Evolutionary conservation across 1,140 invertebrate species (phyloP), one percentile per base, ranked within the genome.

Genomic region (Chironomus tepperi): DNA sequence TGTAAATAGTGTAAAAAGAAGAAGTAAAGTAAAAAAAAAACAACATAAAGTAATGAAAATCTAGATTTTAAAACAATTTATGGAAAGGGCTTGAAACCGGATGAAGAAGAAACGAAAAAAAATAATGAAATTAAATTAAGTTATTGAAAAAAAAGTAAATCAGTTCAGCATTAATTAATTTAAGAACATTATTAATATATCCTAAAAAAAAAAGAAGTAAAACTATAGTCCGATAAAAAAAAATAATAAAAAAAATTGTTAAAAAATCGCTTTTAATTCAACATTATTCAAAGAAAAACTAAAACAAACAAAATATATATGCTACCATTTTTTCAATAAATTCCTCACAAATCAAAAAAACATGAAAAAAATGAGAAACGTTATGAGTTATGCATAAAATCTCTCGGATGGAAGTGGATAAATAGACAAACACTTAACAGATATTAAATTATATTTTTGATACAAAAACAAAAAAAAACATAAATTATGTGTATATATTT

Each of bases 151-250:
- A 34, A 34, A 34, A 34, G 24, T 34, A 57, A 57, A 57, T 57
- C 47, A 57, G 47, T 57, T 57, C 47, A 57, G 47, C 47, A 57
- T 57, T 57, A 57, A 57, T n/a, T 57, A 57, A 57, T 57, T 57
- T 57, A 57, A 57, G 47, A 57, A 57, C 12, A n/a, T n/a, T n/a
- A 57, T n/a, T n/a, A 15, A 57, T n/a, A 57, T 57, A 57, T 57
- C 12, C 8, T 34, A 34, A 57, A n/a, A n/a, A 57, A n/a, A n/a
- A 15, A 15, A 57, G 12, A 57, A 57, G n/a, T 12, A 15, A 57
- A 57, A 57, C 12, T 57, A 57, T 57, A n/a, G n/a, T 57, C 47
- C n/a, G n/a, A 12, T n/a, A 12, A 57, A 57, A 57, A 57, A 12
- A n/a, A n/a, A 57, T 57, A 57, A n/a, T 57, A 5, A 57, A 15